Evolutionary conservation across 2,113 vertebrate species (phyloP).

Genomic region (Sardina pilchardus): DNA sequence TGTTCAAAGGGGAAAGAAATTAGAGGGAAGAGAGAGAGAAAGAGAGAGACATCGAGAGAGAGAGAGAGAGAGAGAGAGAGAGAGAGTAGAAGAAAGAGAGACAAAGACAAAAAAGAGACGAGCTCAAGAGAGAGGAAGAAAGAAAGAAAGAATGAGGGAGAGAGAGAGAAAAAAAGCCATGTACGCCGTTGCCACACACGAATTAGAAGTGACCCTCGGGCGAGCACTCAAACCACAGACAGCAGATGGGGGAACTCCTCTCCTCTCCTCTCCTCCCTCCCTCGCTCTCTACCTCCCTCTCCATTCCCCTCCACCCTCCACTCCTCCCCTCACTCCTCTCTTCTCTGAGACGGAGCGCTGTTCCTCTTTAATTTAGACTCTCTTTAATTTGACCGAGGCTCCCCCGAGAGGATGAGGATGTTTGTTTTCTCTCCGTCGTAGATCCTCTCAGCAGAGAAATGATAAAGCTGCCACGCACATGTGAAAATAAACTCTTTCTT

Average conservation of each 20-base stretch:
- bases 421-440: slow-evolving; percentile 50
- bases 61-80: neutral
- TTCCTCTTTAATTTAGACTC: slow-evolving; percentile 35
- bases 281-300: neutral
- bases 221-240: slow-evolving; percentile 7
- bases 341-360: slow-evolving; percentile 34
- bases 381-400: slow-evolving; percentile 47
- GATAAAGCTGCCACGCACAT: slow-evolving; percentile 39
- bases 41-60: neutral
- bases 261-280: neutral
- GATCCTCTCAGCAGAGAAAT: slow-evolving; percentile 35
- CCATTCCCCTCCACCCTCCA: neutral
- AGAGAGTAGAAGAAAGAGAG: neutral
- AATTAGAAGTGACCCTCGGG: neutral
- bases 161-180: neutral
- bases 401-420: slow-evolving; percentile 48
- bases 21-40: neutral
- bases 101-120: neutral
- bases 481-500: slow-evolving; percentile 32
- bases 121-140: neutral
- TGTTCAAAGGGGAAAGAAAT: neutral
- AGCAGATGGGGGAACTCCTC: slow-evolving; percentile 16
- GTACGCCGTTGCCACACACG: neutral
- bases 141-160: neutral
- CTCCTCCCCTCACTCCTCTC: slow-evolving; percentile 5